These are phyloP conservation scores for Lophius americanus DNA, from an alignment of 2,797 vertebrate genomes.

Conservation along the genomic window DNA sequence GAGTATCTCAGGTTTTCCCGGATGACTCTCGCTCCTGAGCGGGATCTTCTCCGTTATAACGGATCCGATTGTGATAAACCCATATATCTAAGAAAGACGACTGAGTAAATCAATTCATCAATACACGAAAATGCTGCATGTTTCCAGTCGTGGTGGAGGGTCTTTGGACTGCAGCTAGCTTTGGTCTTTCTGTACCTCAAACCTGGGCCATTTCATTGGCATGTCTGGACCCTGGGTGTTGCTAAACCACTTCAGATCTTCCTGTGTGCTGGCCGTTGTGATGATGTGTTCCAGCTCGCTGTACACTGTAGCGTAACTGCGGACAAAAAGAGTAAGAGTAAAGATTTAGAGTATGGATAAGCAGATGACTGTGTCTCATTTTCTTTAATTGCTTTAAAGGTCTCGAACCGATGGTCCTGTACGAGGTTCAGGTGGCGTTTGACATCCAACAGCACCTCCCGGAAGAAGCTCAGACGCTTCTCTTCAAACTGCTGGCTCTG, in stretches of 20 bases:
- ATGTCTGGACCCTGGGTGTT: conserved; percentile 89
- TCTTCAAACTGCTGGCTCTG: conserved; percentile 97
- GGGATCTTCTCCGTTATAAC: too few relatives aligned
- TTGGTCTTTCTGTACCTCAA: conserved; percentile 84
- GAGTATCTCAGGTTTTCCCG: too few relatives aligned
- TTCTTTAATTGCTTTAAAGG: rapidly evolving
- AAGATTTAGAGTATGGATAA: not conserved
- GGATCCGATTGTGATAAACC: too few relatives aligned
- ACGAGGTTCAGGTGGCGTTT: conserved; percentile 95
- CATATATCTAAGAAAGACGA: too few relatives aligned
- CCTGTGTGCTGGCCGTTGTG: conserved; percentile 87
- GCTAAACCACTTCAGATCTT: conserved; percentile 95
- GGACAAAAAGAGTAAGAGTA: conserved; percentile 6
- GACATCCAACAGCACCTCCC: conserved; percentile 93
- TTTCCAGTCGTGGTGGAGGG: not conserved
- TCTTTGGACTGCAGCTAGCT: not conserved
- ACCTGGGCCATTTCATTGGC: conserved; percentile 98
- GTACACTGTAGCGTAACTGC: conserved; percentile 90
- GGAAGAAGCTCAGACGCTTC: conserved; percentile 92
- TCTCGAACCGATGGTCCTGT: conserved; percentile 88
- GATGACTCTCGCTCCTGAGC: too few relatives aligned
- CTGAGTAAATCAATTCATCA: too few relatives aligned
- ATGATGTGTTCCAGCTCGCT: conserved; percentile 91
- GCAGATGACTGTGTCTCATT: rapidly evolving
- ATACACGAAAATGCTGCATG: not conserved